Conservation (phyloP, 35 echinoderm and acorn worm species). For the Apostichopus parvimensis region DNA sequence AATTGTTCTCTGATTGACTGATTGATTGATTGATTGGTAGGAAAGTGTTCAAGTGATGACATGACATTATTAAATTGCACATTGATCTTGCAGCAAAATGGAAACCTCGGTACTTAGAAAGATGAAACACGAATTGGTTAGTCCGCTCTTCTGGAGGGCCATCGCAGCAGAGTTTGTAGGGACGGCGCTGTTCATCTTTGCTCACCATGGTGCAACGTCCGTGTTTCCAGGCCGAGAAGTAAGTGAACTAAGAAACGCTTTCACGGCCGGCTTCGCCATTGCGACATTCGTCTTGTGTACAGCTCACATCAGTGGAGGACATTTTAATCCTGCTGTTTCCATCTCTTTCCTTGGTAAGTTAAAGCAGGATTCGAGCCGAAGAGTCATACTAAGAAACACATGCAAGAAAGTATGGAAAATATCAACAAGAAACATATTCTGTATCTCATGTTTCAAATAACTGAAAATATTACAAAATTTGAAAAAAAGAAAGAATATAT, state of each 20-base stretch:
- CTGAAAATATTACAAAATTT: neutral
- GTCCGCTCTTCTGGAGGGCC: constrained; percentile 72
- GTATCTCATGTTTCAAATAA: too few species aligned
- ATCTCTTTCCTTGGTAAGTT: constrained; percentile 60
- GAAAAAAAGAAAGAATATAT: neutral
- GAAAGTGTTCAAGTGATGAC: too few species aligned
- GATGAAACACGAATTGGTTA: constrained; percentile 65
- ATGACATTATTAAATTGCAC: neutral
- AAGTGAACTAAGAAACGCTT: constrained; percentile 64
- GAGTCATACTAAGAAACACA: too few species aligned
- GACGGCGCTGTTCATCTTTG: constrained; percentile 78
- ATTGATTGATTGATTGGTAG: too few species aligned
- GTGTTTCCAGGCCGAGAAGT: neutral
- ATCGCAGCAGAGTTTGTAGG: constrained; percentile 74
- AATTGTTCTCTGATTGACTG: too few species aligned
- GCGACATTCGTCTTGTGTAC: constrained; percentile 83
- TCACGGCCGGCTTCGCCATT: constrained; percentile 77
- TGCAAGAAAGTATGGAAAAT: too few species aligned
- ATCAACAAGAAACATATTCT: too few species aligned
- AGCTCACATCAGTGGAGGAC: constrained; percentile 86
- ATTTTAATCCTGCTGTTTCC: constrained; percentile 87
- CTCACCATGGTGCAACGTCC: constrained; percentile 58
- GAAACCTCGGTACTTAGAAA: neutral
- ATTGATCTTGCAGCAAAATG: constrained; percentile 12
- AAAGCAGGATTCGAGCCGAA: too few species aligned